A percentile compares a stretch with the other conserved stretches of the same genome.
phyloP scores from a whole-genome alignment of 2,888 invertebrate genomes.

The Monopis laevigella region DNA sequence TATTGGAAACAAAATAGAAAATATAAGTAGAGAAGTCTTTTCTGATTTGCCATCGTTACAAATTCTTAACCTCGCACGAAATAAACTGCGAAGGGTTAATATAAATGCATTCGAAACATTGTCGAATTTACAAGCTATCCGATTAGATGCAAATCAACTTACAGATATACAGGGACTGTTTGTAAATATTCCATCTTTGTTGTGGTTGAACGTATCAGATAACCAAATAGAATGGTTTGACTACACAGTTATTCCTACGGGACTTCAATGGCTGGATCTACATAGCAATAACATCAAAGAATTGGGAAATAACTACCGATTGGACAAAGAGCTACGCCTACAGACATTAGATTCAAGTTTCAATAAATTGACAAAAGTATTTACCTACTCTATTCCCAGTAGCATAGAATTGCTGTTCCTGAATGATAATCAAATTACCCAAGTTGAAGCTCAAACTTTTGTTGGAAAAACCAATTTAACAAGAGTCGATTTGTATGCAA shows the following conservation, averaged over 20 bases:
- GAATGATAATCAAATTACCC: slow-evolving; percentile 87
- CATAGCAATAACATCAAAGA: slow-evolving; percentile 86
- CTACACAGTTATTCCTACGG: slow-evolving; percentile 83
- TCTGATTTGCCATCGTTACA: slow-evolving; percentile 82
- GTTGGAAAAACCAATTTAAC: slow-evolving; percentile 89
- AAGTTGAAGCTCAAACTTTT: slow-evolving; percentile 89
- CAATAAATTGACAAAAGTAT: slow-evolving; percentile 84
- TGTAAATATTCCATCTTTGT: slow-evolving; percentile 80
- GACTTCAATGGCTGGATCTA: slow-evolving; percentile 88
- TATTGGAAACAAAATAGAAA: slow-evolving; percentile 87
- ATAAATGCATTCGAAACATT: slow-evolving; percentile 84
- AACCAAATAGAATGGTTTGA: slow-evolving; percentile 91
- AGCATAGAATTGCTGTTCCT: slow-evolving; percentile 86
- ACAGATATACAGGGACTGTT: slow-evolving; percentile 86
- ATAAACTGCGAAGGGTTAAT: slow-evolving; percentile 81
- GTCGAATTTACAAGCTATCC: slow-evolving; percentile 83
- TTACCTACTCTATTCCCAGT: slow-evolving; percentile 80
- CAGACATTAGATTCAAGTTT: slow-evolving; percentile 91
- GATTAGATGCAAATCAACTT: slow-evolving; percentile 86
- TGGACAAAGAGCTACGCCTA: slow-evolving; percentile 76
- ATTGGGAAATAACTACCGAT: slow-evolving; percentile 77
- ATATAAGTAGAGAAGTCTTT: slow-evolving; percentile 82
- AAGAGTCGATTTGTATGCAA: slow-evolving; percentile 91
- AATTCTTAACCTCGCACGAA: slow-evolving; percentile 88
- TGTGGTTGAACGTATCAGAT: slow-evolving; percentile 92